These are phyloP conservation scores for Andricus grossulariae DNA, from an alignment of 1,140 invertebrate genomes.

Conservation along the genomic window DNA sequence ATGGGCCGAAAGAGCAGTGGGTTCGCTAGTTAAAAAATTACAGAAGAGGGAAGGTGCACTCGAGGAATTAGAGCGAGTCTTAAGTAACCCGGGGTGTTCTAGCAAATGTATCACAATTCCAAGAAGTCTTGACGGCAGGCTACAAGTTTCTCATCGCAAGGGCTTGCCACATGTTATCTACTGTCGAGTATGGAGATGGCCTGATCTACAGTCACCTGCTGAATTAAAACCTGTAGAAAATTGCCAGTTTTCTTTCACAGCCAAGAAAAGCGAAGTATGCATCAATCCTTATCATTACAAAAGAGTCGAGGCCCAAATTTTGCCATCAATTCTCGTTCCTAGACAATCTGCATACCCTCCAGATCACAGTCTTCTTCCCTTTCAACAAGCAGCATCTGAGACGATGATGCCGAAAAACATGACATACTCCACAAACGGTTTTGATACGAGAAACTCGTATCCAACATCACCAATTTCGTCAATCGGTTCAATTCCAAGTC, in stretches of 20 bases:
- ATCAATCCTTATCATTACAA: conserved; percentile 99
- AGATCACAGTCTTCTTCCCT: conserved; percentile 90
- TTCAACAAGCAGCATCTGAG: conserved; percentile 91
- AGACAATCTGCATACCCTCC: conserved; percentile 96
- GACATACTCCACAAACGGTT: conserved; percentile 88
- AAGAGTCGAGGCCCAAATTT: conserved; percentile 93
- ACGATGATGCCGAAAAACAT: conserved; percentile 97
- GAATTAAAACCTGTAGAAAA: conserved; percentile 96
- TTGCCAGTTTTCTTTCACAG: conserved; percentile 95
- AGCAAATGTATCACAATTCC: conserved; percentile 99
- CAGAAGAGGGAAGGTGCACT: conserved; percentile 98
- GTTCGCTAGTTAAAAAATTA: conserved; percentile 97
- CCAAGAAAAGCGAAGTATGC: conserved; percentile 98
- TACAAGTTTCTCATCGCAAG: conserved; percentile 97
- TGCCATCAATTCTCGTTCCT: conserved; percentile 96
- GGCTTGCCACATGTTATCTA: conserved; percentile 98
- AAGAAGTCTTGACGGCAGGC: conserved; percentile 93
- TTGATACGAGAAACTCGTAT: conserved; percentile 78
- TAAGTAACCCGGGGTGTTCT: conserved; percentile 93
- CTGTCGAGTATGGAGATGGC: conserved; percentile 98
- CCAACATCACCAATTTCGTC: conserved; percentile 79
- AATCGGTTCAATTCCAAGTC: conserved; percentile 76
- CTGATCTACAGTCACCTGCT: conserved; percentile 97
- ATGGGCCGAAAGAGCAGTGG: conserved; percentile 99
- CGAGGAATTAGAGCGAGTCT: conserved; percentile 95